Conservation (phyloP, 1,140 invertebrate genomes). For the Ceratoteleas bidentatus region DNA sequence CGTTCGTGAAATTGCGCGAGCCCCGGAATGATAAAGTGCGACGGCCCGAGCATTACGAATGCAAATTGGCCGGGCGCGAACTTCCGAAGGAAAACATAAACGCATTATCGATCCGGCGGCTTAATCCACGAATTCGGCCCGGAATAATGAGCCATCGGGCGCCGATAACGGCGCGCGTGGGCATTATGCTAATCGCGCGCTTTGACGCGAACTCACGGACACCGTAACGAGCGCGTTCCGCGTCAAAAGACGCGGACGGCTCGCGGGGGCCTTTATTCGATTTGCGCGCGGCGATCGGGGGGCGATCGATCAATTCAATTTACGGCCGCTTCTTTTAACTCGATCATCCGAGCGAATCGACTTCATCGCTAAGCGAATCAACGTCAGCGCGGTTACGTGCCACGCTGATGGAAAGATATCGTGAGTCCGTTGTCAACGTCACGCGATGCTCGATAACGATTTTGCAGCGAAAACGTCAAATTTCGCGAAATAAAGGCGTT, state of each 20-base stretch:
- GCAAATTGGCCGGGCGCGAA: constrained; percentile 47
- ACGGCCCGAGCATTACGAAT: constrained; percentile 45
- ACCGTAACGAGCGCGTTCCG: constrained; percentile 27
- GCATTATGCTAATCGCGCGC: constrained; percentile 59
- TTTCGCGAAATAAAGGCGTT: too few species aligned
- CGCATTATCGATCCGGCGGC: constrained; percentile 49
- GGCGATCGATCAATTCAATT: constrained; percentile 23
- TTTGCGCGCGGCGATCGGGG: constrained; percentile 15
- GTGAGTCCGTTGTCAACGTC: background rate
- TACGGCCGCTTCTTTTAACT: constrained; percentile 20
- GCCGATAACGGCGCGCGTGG: constrained; percentile 49
- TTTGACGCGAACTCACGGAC: constrained; percentile 17
- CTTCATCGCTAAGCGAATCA: constrained; percentile 27
- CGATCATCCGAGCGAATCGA: constrained; percentile 9
- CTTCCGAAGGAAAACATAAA: constrained; percentile 58
- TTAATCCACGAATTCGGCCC: constrained; percentile 53
- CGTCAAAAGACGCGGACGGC: constrained; percentile 3
- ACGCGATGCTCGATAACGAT: background rate
- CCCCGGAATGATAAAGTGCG: constrained; percentile 40
- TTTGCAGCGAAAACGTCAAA: too few species aligned
- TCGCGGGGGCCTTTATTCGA: constrained; percentile 23
- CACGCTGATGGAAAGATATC: constrained; percentile 10
- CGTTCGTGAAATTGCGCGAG: constrained; percentile 10
- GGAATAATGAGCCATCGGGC: constrained; percentile 40
- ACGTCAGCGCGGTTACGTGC: constrained; percentile 12